Evolutionary conservation across 2,888 invertebrate genomes (phyloP), one percentile per base, ranked within the genome.

Genomic region (Agrilus cyanescens): DNA sequence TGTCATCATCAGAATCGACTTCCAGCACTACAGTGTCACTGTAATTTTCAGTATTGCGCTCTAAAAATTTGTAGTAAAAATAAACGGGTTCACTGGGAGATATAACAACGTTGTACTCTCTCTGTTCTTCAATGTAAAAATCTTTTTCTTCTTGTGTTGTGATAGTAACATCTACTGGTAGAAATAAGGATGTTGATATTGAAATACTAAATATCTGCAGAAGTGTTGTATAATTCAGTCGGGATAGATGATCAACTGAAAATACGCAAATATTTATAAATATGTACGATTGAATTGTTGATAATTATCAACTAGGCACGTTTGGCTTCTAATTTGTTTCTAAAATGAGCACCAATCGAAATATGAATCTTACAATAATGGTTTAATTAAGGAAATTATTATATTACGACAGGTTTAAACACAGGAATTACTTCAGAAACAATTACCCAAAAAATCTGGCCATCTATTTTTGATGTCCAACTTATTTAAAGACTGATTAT

Each of bases 1-100:
- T 71, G 32, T 76, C 73, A 53, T 77, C 78, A 5, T 73, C 68
- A 0, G 84, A 83, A 43, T 75, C 72, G 1, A 82, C 73, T 61
- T 75, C 71, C 1, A 84, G 68, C 3, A 82, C 68, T 0, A 82
- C 78, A 0, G 61, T 61, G 12, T 57, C 58, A 8, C 53, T 49
- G 30, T 64, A 47, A 59, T 56, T 47, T 2, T 51, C 43, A 52
- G 32, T 49, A 56, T 57, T 44, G 2, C 34, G 36, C 8, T 69
- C 61, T 4, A 74, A 68, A 54, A 81, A 80, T 33, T 66, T 65
- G 53, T 75, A 81, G 51, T 70, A 72, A 55, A 71, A 72, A 68
- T 79, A 76, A 61, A 76, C 67, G 42, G 83, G 73, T 58, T 78
- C 67, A 50, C 72, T 53, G 58, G 66, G 47, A 56, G 53, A 49